Conservation (phyloP, 2,113 vertebrate species). For the Albula glossodonta region DNA sequence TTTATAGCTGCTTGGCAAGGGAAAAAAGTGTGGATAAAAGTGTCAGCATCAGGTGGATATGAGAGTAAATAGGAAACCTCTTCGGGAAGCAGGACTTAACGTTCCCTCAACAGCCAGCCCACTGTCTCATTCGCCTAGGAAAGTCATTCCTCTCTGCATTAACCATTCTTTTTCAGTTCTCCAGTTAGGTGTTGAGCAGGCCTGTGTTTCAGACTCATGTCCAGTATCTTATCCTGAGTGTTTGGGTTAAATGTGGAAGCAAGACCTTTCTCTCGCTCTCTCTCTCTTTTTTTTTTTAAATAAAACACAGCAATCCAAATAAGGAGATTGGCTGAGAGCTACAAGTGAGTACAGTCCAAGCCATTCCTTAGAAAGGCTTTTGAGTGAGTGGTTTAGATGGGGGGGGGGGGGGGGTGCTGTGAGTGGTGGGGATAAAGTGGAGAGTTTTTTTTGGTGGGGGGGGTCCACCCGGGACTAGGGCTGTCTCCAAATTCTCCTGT, state of each 20-base stretch:
- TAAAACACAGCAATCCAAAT: slow-evolving; percentile 84
- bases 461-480: slow-evolving; percentile 62
- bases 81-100: neutral
- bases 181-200: neutral
- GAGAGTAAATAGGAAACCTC: neutral
- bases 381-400: slow-evolving; percentile 59
- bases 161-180: neutral
- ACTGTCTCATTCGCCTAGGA: slow-evolving; percentile 7
- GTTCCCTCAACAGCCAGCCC: neutral
- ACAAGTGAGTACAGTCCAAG: slow-evolving; percentile 66
- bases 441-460: slow-evolving; percentile 24
- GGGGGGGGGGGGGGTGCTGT: slow-evolving; percentile 44
- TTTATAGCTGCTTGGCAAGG: neutral
- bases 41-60: neutral
- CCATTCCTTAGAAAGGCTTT: slow-evolving; percentile 70
- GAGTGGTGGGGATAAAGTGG: neutral
- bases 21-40: neutral
- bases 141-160: slow-evolving; percentile 13
- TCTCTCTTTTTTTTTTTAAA: slow-evolving; percentile 55
- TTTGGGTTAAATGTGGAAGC: slow-evolving; percentile 81
- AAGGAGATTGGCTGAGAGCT: slow-evolving; percentile 73
- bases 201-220: slow-evolving; percentile 27
- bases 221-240: slow-evolving; percentile 54
- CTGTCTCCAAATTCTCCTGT: slow-evolving; percentile 56
- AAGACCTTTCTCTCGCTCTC: slow-evolving; percentile 48